Evolutionary conservation across 1,140 invertebrate species (phyloP).

Genomic region (Battus philenor): DNA sequence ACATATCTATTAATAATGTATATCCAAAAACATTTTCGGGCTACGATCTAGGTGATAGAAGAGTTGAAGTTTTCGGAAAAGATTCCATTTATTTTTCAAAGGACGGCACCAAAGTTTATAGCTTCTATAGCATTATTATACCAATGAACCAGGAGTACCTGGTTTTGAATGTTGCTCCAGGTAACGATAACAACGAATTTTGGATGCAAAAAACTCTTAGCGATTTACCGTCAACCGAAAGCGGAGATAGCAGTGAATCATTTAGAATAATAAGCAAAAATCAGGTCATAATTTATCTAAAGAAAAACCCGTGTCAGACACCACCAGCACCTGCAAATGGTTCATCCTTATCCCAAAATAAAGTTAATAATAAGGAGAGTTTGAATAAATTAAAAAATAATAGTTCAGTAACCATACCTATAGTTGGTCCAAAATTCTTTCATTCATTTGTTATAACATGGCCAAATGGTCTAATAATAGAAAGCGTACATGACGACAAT

Average conservation of each 20-base stretch:
- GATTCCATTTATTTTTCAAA: slow-evolving; percentile 60
- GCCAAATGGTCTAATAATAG: slow-evolving; percentile 73
- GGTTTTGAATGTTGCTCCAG: slow-evolving; percentile 39
- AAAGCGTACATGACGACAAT: slow-evolving; percentile 58
- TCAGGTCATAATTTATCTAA: slow-evolving; percentile 58
- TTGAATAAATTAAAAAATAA: slow-evolving; percentile 15
- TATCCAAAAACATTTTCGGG: slow-evolving; percentile 42
- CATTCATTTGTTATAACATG: slow-evolving; percentile 66
- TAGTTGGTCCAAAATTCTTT: slow-evolving; percentile 38
- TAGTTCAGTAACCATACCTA: slow-evolving; percentile 1
- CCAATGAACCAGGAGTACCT: slow-evolving; percentile 56
- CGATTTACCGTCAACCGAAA: slow-evolving; percentile 31
- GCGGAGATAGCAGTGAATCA: slow-evolving; percentile 34
- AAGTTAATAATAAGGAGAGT: slow-evolving; percentile 23
- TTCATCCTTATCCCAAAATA: slow-evolving; percentile 14
- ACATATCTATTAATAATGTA: background rate
- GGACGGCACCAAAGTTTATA: slow-evolving; percentile 63
- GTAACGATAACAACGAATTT: slow-evolving; percentile 46
- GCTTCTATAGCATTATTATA: slow-evolving; percentile 61
- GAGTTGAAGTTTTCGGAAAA: slow-evolving; percentile 70
- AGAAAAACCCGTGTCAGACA: slow-evolving; percentile 43
- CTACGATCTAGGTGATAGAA: slow-evolving; percentile 67
- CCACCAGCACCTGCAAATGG: slow-evolving; percentile 16
- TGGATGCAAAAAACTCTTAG: slow-evolving; percentile 48
- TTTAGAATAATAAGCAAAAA: slow-evolving; percentile 48